phyloP scores from a whole-genome alignment of 1,140 invertebrate species.

The Brevipalpus yothersi region DNA sequence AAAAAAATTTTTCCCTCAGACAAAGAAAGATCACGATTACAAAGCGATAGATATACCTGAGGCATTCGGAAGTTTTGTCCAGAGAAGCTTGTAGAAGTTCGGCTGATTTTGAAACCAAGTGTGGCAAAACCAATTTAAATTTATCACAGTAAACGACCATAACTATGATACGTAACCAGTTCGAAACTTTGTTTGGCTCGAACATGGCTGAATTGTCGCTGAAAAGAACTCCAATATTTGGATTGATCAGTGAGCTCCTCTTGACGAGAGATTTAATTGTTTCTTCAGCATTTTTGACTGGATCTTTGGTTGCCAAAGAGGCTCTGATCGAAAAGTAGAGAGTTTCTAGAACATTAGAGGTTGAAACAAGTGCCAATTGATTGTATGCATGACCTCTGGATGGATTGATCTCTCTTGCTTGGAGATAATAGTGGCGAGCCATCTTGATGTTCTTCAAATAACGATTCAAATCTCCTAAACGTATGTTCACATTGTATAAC shows the following conservation, averaged over 20 bases:
- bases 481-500: constrained; percentile 8
- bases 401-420: constrained; percentile 6
- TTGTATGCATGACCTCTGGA: constrained; percentile 9
- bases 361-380: constrained; percentile 7
- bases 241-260: neutral
- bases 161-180: constrained; percentile 10
- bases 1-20: constrained; percentile 1
- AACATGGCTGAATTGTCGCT: neutral
- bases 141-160: constrained; percentile 6
- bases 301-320: constrained; percentile 1
- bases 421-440: constrained; percentile 7
- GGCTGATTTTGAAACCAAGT: neutral
- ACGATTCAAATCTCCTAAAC: constrained; percentile 9
- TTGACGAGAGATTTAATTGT: constrained; percentile 5
- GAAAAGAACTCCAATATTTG: neutral
- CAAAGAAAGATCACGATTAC: neutral
- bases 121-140: neutral
- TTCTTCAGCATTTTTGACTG: constrained; percentile 1
- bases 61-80: neutral
- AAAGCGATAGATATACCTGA: too few relatives aligned
- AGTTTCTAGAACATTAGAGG: neutral
- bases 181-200: neutral
- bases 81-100: neutral
- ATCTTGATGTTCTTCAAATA: neutral
- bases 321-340: constrained; percentile 8